A percentile compares a stretch with the other conserved stretches of the same genome.
Conservation (phyloP, 1,140 invertebrate species). For the Drosophila ercepeae region DNA sequence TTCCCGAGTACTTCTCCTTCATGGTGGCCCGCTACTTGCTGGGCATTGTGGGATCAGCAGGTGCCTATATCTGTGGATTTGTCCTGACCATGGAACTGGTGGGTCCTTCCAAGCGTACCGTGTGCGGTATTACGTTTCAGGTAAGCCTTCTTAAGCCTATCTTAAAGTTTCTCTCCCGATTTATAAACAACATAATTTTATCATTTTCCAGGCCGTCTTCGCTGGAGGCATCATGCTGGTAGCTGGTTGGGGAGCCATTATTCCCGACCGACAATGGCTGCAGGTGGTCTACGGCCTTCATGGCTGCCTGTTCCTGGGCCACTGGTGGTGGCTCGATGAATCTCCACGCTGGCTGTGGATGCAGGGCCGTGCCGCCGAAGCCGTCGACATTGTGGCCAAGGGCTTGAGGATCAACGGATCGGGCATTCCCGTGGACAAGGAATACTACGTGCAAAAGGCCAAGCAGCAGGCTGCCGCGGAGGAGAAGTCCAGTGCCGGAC, state of each 20-base stretch:
- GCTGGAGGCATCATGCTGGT: constrained; percentile 93
- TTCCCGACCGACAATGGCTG: constrained; percentile 89
- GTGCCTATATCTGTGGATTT: constrained; percentile 92
- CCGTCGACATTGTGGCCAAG: constrained; percentile 89
- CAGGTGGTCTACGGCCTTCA: constrained; percentile 93
- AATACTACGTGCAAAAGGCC: constrained; percentile 86
- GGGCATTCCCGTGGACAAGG: constrained; percentile 86
- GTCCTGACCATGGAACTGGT: constrained; percentile 95
- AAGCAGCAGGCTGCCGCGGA: constrained; percentile 84
- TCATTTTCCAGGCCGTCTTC: constrained; percentile 87
- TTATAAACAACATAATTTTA: too few relatives aligned
- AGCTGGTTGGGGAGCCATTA: constrained; percentile 91
- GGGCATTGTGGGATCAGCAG: constrained; percentile 92
- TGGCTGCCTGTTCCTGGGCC: constrained; percentile 88
- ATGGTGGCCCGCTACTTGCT: constrained; percentile 89
- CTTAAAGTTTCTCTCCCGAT: too few relatives aligned
- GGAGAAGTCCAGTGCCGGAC: constrained; percentile 84
- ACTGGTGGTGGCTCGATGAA: constrained; percentile 95
- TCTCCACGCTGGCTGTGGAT: constrained; percentile 94
- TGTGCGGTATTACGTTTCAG: constrained; percentile 92
- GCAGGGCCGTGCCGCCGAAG: constrained; percentile 89
- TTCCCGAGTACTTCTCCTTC: constrained; percentile 90
- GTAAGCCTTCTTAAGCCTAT: constrained; percentile 22
- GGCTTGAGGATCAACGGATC: constrained; percentile 89
- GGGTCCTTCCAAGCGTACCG: constrained; percentile 91